Evolutionary conservation across 2,113 vertebrate species (phyloP).

Genomic region (Zosterops lateralis): DNA sequence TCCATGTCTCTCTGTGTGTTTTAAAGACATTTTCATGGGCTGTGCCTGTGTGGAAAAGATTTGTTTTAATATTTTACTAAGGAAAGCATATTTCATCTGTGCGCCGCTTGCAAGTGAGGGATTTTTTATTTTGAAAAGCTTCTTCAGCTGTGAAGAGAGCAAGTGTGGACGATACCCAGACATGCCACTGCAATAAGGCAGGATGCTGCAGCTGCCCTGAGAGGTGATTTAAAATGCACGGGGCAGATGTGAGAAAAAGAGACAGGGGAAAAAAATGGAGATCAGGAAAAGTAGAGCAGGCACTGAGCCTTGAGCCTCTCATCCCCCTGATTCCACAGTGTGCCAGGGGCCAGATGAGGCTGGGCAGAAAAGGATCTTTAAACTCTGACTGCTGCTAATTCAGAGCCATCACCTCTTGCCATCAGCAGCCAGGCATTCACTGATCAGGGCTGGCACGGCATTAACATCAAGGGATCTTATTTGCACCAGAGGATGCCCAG

Average conservation of each 20-base stretch:
- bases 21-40: constrained; percentile 20
- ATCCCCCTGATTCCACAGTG: neutral
- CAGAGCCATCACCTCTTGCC: neutral
- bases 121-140: neutral
- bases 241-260: neutral
- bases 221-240: neutral
- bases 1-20: neutral
- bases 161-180: neutral
- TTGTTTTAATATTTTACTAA: constrained; percentile 46
- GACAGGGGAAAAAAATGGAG: neutral
- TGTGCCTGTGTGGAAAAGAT: neutral
- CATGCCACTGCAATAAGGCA: neutral
- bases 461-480: neutral
- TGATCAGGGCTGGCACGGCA: neutral
- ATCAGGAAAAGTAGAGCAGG: neutral
- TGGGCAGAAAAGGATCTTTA: neutral
- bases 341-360: neutral
- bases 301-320: neutral
- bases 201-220: neutral
- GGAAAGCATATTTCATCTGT: neutral
- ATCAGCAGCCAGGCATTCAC: neutral
- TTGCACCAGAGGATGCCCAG: neutral
- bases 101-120: neutral
- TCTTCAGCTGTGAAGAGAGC: neutral
- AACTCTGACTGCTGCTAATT: neutral